These are phyloP conservation scores for Hippoglossus stenolepis DNA, from an alignment of 2,113 vertebrate species.

Conservation along the genomic window DNA sequence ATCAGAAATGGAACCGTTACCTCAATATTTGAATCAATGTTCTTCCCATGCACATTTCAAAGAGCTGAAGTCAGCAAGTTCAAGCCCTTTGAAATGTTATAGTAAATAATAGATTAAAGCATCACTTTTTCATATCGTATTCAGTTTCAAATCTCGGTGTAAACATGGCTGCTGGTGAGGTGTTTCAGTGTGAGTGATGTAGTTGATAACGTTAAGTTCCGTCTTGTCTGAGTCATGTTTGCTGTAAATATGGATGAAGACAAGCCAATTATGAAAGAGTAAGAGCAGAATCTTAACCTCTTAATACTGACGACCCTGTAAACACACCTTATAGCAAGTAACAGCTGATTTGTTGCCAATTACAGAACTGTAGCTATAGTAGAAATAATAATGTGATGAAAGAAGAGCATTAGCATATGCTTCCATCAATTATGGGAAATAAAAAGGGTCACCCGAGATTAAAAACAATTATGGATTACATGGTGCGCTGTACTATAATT, in stretches of 20 bases:
- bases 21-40: conserved; percentile 19
- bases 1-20: not conserved
- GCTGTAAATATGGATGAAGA: conserved; percentile 18
- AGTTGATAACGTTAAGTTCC: not conserved
- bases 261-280: conserved; percentile 6
- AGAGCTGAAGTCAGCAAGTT: conserved; percentile 10
- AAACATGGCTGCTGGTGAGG: not conserved
- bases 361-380: not conserved
- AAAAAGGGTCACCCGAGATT: not conserved
- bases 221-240: conserved; percentile 8
- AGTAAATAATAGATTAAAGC: conserved; percentile 53
- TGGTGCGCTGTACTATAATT: not conserved
- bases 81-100: conserved; percentile 23
- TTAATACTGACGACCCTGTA: not conserved
- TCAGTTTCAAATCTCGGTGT: conserved; percentile 15
- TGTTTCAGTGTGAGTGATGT: conserved; percentile 1
- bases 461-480: conserved; percentile 11
- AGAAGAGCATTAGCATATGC: no score
- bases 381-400: not conserved
- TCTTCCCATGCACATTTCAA: not conserved
- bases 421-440: conserved; percentile 5
- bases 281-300: conserved; percentile 4
- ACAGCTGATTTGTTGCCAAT: not conserved
- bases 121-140: conserved; percentile 4
- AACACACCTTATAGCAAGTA: not conserved